A percentile compares a stretch with the other conserved stretches of the same genome.
phyloP scores from a whole-genome alignment of 2,888 invertebrate genomes.

The Leptinotarsa peninsularis region DNA sequence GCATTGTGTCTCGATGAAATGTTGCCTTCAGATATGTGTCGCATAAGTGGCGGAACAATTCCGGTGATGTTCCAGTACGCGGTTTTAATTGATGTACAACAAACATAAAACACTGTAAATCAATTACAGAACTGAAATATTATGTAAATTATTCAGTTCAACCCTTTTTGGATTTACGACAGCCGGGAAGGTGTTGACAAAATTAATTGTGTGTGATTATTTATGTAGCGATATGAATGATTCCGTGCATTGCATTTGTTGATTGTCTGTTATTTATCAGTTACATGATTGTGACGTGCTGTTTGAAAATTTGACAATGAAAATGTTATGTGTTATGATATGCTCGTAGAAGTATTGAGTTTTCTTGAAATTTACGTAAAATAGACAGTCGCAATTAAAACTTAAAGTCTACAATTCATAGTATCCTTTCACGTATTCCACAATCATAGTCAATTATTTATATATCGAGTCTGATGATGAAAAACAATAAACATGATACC shows the following conservation, averaged over 20 bases:
- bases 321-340: no score
- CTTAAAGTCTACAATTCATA: no score
- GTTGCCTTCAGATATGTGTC: conserved; percentile 15
- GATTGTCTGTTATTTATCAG: not conserved
- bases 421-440: no score
- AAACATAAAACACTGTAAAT: conserved; percentile 49
- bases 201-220: conserved; percentile 48
- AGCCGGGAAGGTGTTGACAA: conserved; percentile 49
- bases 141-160: conserved; percentile 53
- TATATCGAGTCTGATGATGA: no score
- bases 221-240: conserved; percentile 24
- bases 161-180: conserved; percentile 53
- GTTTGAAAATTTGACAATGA: not conserved
- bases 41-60: conserved; percentile 46
- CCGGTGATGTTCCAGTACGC: conserved; percentile 40
- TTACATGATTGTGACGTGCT: not conserved
- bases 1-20: conserved; percentile 14
- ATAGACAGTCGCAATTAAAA: no score
- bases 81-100: conserved; percentile 41
- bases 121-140: conserved; percentile 49
- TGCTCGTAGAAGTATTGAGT: no score
- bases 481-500: no score
- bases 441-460: no score
- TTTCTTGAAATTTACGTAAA: no score
- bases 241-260: conserved; percentile 1